Evolutionary conservation across 2,888 invertebrate species (phyloP), one percentile per base, ranked within the genome.

Genomic region (Falcaria lacertinaria): DNA sequence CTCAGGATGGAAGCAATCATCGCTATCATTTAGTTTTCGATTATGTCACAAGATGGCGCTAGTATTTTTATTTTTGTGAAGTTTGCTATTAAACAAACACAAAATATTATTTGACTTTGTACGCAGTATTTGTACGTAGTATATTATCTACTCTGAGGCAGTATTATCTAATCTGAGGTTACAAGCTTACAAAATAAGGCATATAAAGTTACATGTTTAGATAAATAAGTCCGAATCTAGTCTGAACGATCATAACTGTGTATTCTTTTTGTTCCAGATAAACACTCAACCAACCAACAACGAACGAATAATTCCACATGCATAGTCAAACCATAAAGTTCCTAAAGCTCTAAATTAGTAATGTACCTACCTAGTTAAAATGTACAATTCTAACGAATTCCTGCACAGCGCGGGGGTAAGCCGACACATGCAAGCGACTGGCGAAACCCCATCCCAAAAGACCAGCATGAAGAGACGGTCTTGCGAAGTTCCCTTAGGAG

Each of bases 381-480:
- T 89, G 75, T 89, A 88, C 54, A 85, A 75, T 65, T 89, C 89
- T 4, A 89, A 77, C 54, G 89, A 89, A 63, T 89, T 88, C 51
- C 54, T 88, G 48, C 87, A 86, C 13, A 87, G 87, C 50, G 86
- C 88, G 4, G 88, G 88, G 47, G 88, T 89, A 0, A 88, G 88
- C 54, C 81, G 88, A 6, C 86, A 87, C 48, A 87, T 87, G 88
- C 84, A 87, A 46, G 89, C 89, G 1, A 87, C 89, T 1, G 89
- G 88, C 2, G 89, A 89, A 47, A 64, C 89, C 0, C 89, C 89
- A 0, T 80, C 86, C 4, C 87, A 87, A 45, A 88, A 88, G 58
- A 83, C 86, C 0, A 85, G 84, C 41, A 88, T 89, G 89, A 89
- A 89, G 48, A 60, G 89, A 4, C 69, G 89, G 0, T 88, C 89